A percentile compares a stretch with the other conserved stretches of the same genome.
Conservation (phyloP, 2,888 invertebrate species). For the Callosobruchus maculatus region DNA sequence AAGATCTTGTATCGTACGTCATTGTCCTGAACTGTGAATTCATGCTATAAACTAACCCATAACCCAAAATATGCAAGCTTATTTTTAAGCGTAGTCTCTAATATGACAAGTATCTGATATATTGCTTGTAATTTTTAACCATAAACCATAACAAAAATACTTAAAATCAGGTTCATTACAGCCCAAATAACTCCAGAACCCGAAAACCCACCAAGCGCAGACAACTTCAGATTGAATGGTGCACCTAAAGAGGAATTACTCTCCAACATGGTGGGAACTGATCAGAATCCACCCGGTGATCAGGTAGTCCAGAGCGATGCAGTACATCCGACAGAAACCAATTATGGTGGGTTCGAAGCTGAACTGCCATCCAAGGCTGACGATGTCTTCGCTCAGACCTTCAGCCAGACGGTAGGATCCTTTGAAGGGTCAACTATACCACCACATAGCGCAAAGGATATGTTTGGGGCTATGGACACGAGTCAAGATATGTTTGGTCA, state of each 20-base stretch:
- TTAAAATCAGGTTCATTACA: not conserved
- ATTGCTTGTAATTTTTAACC: no score
- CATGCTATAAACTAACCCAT: no score
- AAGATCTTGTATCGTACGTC: no score
- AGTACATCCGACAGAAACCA: not conserved
- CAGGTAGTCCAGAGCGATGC: not conserved
- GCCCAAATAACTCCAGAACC: not conserved
- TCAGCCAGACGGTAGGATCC: not conserved
- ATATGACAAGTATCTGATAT: no score
- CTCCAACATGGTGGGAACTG: not conserved
- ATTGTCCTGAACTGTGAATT: no score
- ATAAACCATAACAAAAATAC: no score
- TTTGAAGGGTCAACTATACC: not conserved
- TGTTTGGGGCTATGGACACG: not conserved
- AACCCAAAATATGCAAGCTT: no score
- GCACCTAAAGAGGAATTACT: not conserved
- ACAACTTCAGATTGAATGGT: not conserved
- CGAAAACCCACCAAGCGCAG: not conserved
- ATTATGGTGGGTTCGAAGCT: not conserved
- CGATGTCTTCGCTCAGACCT: not conserved
- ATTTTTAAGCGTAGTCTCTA: no score
- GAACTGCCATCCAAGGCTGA: not conserved
- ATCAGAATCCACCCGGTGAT: not conserved
- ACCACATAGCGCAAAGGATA: not conserved
- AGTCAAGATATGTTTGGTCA: not conserved